Evolutionary conservation across 2,113 vertebrate genomes (phyloP).

Genomic region (Nycticorax nycticorax): DNA sequence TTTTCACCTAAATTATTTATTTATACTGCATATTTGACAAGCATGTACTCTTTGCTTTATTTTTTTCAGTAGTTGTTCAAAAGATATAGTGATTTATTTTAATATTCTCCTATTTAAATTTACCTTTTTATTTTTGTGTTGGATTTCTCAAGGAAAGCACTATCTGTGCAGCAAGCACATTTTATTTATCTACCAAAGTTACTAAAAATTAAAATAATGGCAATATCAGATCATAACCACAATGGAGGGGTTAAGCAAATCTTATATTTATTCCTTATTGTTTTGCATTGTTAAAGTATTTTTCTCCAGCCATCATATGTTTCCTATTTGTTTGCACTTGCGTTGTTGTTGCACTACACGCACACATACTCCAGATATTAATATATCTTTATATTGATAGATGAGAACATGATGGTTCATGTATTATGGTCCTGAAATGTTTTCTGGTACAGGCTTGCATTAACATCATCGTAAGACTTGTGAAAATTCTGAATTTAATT

Average conservation of each 20-base stretch:
- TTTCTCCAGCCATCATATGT: background rate
- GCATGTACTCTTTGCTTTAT: conserved; percentile 53
- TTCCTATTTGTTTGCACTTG: background rate
- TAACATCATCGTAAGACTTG: background rate
- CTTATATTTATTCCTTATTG: background rate
- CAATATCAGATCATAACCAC: background rate
- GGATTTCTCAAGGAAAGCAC: conserved; percentile 16
- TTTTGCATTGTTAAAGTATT: background rate
- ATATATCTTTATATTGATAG: background rate
- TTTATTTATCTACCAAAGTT: background rate
- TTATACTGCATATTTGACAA: conserved; percentile 67
- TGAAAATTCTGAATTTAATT: background rate
- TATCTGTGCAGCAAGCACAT: background rate
- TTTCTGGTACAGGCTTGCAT: background rate
- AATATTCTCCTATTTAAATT: conserved; percentile 45
- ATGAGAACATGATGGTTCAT: background rate
- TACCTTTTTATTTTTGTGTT: conserved; percentile 15
- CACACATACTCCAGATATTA: background rate
- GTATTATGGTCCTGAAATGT: background rate
- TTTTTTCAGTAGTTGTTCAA: conserved; percentile 48
- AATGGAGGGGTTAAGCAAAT: background rate
- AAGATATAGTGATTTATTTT: conserved; percentile 40
- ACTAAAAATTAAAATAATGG: background rate
- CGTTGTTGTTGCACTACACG: background rate
- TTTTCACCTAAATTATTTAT: conserved; percentile 74